Evolutionary conservation across 2,113 vertebrate species (phyloP).

Genomic region (Eptatretus burgeri): DNA sequence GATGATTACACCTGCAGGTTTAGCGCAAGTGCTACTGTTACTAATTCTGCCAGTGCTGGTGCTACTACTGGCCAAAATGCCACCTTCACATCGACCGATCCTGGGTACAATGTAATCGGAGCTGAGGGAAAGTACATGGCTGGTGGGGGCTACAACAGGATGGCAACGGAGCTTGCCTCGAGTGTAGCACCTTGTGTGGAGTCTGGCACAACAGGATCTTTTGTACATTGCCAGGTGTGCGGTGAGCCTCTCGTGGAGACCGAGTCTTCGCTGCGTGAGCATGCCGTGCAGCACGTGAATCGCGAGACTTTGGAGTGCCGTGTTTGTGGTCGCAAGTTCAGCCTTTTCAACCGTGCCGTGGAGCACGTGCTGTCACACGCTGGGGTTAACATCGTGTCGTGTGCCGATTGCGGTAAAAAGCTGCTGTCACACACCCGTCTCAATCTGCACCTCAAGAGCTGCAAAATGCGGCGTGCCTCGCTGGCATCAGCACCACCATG

Average conservation of each 20-base stretch:
- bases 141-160: no score
- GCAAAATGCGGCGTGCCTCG: constrained; percentile 3
- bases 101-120: constrained; percentile 1
- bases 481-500: background rate
- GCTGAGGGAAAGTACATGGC: constrained; percentile 5
- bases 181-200: no score
- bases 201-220: background rate
- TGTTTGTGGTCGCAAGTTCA: constrained; percentile 2
- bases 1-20: no score
- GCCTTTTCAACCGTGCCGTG: constrained; percentile 3
- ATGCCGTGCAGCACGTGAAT: constrained; percentile 1
- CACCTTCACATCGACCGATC: background rate
- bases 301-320: constrained; percentile 3
- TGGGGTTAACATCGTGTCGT: constrained; percentile 1
- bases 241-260: background rate
- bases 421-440: constrained; percentile 2
- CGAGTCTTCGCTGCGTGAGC: constrained; percentile 1
- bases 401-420: background rate
- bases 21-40: no score
- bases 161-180: no score
- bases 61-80: no score
- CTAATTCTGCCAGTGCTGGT: no score
- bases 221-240: constrained; percentile 1
- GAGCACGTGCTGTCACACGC: constrained; percentile 2
- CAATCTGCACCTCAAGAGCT: constrained; percentile 1